Base-by-base conservation (phyloP, 1,140 invertebrate genomes). In the Monomorium pharaonis region DNA sequence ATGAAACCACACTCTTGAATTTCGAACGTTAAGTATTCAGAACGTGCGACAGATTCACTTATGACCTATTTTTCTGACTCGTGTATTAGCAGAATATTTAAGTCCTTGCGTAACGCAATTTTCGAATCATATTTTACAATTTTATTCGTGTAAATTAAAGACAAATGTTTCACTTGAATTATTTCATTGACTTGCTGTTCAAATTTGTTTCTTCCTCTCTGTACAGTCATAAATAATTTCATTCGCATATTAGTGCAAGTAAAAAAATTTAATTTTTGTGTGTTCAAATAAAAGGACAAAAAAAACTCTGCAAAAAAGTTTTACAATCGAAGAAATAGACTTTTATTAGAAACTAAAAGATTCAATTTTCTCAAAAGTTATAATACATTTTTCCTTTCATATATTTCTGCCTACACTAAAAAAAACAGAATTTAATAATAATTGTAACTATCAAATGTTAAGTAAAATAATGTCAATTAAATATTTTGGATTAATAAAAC, bases 11-110 rank as follows among this genome's bases (percentile, higher is more conserved):
- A 74, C 16, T 51, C 30, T 56, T 5, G 24, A 67, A 44, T 74
- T 54, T 56, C 70, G 14, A 72, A 37, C n/a, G 16, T 74, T 56
- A 74, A 58, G 16, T 24, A 74, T 74, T 51, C 54, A 72, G 0
- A 72, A 54, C 6, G 37, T 2, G 12, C 24, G 49, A 33, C 5
- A 18, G 54, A 12, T 37, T 56, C 51, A 37, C 42, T 24, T 74
- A 51, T 56, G 33, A 74, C n/a, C 33, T 24, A 67, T 44, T 37
- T 74, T 56, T 74, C 54, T 56, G 6, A 42, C 7, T 56, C 12
- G 16, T 37, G n/a, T 37, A 37, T 5, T 37, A 51, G 0, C 12
- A 21, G 10, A 5, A 4, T 49, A 24, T 56, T 3, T 27, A 54
- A 37, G 18, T 37, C 27, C 33, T 70, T 30, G 49, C 24, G 18